Percentiles rank a stretch among this genome's conserved stretches.
Evolutionary conservation across 2,113 vertebrate genomes (phyloP).

Genomic region (Cephalopholis sonnerati): DNA sequence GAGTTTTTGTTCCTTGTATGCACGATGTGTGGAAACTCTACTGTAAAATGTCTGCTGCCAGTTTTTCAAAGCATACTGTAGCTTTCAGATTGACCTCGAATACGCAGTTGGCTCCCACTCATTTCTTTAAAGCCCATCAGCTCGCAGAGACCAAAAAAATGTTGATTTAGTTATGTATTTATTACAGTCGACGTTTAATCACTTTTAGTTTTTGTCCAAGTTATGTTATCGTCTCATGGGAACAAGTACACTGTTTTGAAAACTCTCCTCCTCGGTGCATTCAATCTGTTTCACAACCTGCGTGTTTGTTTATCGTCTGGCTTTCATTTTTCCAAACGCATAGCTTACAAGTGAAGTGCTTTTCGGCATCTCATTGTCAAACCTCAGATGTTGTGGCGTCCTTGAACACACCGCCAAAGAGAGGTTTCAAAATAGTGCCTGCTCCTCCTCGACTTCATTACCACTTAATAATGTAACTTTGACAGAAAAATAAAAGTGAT

Average conservation of each 20-base stretch:
- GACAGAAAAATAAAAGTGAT: constrained; percentile 69
- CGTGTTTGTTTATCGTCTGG: constrained; percentile 17
- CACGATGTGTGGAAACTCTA: background rate
- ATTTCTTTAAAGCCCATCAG: constrained; percentile 6
- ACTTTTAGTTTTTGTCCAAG: constrained; percentile 16
- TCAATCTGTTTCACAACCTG: constrained; percentile 41
- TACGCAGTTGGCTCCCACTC: background rate
- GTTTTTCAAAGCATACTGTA: background rate
- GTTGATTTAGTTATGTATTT: constrained; percentile 16
- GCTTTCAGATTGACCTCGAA: constrained; percentile 2
- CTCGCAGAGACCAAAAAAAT: constrained; percentile 4
- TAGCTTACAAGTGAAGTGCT: constrained; percentile 20
- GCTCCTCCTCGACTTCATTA: constrained; percentile 48
- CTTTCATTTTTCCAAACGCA: constrained; percentile 50
- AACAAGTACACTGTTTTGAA: constrained; percentile 11
- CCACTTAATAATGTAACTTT: constrained; percentile 65
- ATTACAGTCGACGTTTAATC: constrained; percentile 3
- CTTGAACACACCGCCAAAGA: constrained; percentile 42
- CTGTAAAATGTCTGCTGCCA: constrained; percentile 1
- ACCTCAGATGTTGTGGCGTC: constrained; percentile 15
- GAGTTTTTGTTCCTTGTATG: background rate
- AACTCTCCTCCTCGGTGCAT: constrained; percentile 18
- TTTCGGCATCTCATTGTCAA: constrained; percentile 10
- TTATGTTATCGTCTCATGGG: constrained; percentile 17
- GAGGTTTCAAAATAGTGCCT: constrained; percentile 19